Conservation (phyloP, 1,140 invertebrate genomes). For the Drosophila lowei region DNA sequence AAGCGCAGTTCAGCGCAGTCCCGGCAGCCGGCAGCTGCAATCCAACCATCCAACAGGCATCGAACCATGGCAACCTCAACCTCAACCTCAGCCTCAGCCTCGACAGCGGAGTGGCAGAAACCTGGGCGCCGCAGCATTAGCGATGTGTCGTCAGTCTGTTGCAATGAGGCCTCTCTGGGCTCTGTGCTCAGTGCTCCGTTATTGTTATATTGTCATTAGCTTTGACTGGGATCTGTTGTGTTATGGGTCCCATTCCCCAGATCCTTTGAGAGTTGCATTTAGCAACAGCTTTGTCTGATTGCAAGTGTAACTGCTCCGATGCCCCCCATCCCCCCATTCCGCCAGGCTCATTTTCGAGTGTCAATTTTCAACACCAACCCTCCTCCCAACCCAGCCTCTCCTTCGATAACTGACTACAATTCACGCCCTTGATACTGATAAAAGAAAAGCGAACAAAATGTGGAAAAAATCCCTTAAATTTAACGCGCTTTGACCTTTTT, state of each 20-base stretch:
- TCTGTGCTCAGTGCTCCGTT: slow-evolving; percentile 33
- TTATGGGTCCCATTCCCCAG: not conserved
- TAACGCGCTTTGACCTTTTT: slow-evolving; percentile 72
- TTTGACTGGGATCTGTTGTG: slow-evolving; percentile 11
- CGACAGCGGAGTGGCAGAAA: slow-evolving; percentile 12
- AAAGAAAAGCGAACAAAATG: slow-evolving; percentile 43
- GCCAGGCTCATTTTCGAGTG: slow-evolving; percentile 67
- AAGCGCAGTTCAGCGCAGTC: slow-evolving; percentile 48
- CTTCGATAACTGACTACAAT: slow-evolving; percentile 35
- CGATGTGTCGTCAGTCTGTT: slow-evolving; percentile 70
- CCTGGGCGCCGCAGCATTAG: slow-evolving; percentile 50
- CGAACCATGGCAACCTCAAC: slow-evolving; percentile 35
- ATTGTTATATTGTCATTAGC: slow-evolving; percentile 80
- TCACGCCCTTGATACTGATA: slow-evolving; percentile 41
- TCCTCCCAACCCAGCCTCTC: slow-evolving; percentile 16
- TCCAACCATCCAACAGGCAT: slow-evolving; percentile 29
- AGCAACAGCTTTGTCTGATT: slow-evolving; percentile 70
- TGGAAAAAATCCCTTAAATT: slow-evolving; percentile 67
- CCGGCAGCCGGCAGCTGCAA: slow-evolving; percentile 29
- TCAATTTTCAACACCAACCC: slow-evolving; percentile 78
- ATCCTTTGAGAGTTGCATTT: slow-evolving; percentile 41
- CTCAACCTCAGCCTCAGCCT: slow-evolving; percentile 41
- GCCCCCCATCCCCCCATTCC: not conserved
- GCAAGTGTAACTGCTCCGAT: slow-evolving; percentile 38
- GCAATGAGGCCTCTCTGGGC: slow-evolving; percentile 52